Conservation (phyloP, 2,113 vertebrate species). For the Gopherus flavomarginatus region DNA sequence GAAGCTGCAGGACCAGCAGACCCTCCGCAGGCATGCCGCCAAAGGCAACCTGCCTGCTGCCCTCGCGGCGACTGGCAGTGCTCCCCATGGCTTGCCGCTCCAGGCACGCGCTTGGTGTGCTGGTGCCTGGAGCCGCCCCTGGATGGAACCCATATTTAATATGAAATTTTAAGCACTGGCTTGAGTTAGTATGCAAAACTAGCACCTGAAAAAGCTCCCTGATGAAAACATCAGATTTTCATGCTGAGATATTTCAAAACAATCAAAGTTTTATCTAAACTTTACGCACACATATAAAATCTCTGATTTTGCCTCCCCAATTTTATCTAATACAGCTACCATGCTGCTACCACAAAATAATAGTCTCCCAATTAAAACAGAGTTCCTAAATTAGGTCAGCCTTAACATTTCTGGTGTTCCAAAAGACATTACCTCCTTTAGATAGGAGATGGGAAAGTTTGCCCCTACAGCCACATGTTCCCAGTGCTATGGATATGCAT, state of each 20-base stretch:
- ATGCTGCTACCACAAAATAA: background rate
- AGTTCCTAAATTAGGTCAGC: background rate
- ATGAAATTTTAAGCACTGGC: background rate
- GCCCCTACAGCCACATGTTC: background rate
- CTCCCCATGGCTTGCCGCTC: too few relatives aligned
- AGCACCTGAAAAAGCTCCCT: background rate
- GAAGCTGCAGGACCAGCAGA: too few relatives aligned
- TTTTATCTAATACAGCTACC: background rate
- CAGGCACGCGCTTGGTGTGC: too few relatives aligned
- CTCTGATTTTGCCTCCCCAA: rapidly evolving
- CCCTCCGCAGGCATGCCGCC: too few relatives aligned
- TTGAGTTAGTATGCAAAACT: background rate
- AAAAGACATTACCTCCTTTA: background rate
- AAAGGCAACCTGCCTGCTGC: too few relatives aligned
- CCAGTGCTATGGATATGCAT: background rate
- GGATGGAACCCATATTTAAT: background rate
- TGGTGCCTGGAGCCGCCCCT: too few relatives aligned
- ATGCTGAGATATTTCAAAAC: background rate
- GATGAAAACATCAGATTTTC: background rate
- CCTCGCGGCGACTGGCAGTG: too few relatives aligned
- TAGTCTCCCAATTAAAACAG: background rate
- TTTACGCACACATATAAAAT: background rate
- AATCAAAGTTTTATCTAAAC: background rate
- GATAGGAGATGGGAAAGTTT: background rate
- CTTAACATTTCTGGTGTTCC: background rate